phyloP scores from a whole-genome alignment of 2,113 vertebrate genomes.

The Xyliphius kryptos region DNA sequence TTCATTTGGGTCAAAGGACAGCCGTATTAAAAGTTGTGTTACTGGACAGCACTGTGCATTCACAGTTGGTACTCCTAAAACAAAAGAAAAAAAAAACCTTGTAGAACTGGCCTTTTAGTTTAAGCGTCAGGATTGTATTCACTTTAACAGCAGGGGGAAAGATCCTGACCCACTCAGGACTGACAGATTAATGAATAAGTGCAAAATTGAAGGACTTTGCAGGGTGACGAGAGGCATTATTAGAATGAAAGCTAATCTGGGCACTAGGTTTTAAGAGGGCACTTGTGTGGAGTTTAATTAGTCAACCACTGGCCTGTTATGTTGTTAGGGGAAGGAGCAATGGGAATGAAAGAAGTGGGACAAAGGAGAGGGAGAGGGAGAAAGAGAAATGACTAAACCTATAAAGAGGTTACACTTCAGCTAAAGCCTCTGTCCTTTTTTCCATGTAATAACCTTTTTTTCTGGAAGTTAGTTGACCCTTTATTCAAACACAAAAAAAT shows the following conservation, averaged over 20 bases:
- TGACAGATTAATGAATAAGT: slow-evolving; percentile 22
- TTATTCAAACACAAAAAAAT: too few species aligned
- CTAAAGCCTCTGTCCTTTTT: too few species aligned
- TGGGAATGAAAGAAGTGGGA: slow-evolving; percentile 1
- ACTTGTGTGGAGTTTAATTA: slow-evolving; percentile 25
- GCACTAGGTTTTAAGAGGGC: slow-evolving; percentile 13
- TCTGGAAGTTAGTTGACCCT: too few species aligned
- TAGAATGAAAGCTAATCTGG: slow-evolving; percentile 17
- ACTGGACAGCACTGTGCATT: too few species aligned
- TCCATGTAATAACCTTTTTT: too few species aligned
- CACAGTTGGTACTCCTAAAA: neutral
- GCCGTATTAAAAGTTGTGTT: too few species aligned
- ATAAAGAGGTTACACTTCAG: too few species aligned
- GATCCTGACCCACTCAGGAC: slow-evolving; percentile 10
- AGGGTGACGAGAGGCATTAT: slow-evolving; percentile 18
- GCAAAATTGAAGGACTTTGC: slow-evolving; percentile 14
- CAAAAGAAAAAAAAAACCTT: neutral
- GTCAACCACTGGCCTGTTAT: slow-evolving; percentile 6
- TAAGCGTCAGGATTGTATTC: neutral
- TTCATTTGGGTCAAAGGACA: too few species aligned
- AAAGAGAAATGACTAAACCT: slow-evolving; percentile 3
- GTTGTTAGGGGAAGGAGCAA: slow-evolving; percentile 4
- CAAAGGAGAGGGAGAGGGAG: slow-evolving; percentile 2
- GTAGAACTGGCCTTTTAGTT: too few species aligned
- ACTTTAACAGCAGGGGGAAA: neutral